Evolutionary conservation across 2,797 vertebrate genomes (phyloP), one percentile per base, ranked within the genome.

Genomic region (Enteromius radiatus): DNA sequence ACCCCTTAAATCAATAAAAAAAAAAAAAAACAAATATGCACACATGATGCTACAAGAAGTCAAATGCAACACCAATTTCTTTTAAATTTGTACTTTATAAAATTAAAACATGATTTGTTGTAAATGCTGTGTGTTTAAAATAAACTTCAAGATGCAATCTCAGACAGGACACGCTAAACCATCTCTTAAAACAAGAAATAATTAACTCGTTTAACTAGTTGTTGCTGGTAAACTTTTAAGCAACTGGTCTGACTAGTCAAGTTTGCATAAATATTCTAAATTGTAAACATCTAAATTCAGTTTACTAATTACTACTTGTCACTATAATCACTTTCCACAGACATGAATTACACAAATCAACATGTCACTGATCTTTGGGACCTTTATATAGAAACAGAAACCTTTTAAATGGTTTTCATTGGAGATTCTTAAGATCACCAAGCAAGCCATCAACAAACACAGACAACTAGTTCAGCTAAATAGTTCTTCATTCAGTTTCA

Each of bases 401-500:
- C 26, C 0, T 17, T 63, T 45, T 45, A 54, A 38, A 21, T 43
- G 49, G n/a, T 69, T 69, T 56, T 36, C 17, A 43, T 31, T 9
- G 69, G 15, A 56, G 17, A 68, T 23, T 52, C n/a, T 38, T 3
- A 12, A 49, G 43, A 75, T 78, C 56, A 84, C 81, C 61, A 49
- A 76, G 45, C 31, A 69, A 76, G 45, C 56, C 81, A 78, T 80
- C 64, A 78, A 76, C 49, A 33, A 41, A 59, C 41, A n/a, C 26
- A n/a, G 43, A 36, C n/a, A 17, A 31, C 12, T 65, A 78, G 82
- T 23, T 74, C 78, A 21, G 41, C 54, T 33, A 64, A 19, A 56
- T 15, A 11, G 2, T 2, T 5, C 38, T 54, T 21, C 28, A 78
- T 71, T 74, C 63, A 56, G 38, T 75, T 59, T 45, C 7, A 17